Conservation (phyloP, 2,113 vertebrate genomes). For the Spermophilus dauricus region DNA sequence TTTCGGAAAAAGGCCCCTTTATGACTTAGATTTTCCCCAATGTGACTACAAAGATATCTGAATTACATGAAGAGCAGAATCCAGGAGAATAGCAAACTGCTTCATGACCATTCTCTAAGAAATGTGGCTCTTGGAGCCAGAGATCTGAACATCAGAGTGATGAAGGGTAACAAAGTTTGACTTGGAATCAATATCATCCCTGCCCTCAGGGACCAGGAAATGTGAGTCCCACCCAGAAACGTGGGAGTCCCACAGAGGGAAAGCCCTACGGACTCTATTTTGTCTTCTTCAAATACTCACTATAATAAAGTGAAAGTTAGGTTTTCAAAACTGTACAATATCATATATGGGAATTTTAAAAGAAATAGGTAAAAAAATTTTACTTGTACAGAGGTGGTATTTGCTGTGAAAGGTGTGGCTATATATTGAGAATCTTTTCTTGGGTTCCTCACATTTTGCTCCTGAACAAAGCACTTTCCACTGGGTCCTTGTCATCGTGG, state of each 20-base stretch:
- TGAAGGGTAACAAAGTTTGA: background rate
- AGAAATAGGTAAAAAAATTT: background rate
- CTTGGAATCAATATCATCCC: background rate
- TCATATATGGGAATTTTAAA: background rate
- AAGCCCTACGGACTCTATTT: background rate
- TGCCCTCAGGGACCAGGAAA: background rate
- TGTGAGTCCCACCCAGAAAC: background rate
- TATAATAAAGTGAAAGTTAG: background rate
- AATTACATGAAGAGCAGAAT: background rate
- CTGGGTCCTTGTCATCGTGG: background rate
- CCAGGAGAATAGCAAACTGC: background rate
- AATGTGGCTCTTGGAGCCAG: constrained; percentile 24
- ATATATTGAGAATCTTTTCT: background rate
- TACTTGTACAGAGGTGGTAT: background rate
- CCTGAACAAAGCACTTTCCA: background rate
- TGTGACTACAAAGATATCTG: constrained; percentile 40
- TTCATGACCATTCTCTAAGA: constrained; percentile 42
- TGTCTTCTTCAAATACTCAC: background rate
- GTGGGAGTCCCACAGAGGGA: background rate
- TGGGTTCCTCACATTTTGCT: background rate
- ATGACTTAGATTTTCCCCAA: constrained; percentile 5
- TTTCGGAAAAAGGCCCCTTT: constrained; percentile 2
- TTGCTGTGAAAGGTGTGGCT: background rate
- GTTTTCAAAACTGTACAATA: background rate
- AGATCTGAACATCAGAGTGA: background rate